phyloP scores from a whole-genome alignment of 35 echinoderm and acorn worm species.

The Ophioderma brevispina region DNA sequence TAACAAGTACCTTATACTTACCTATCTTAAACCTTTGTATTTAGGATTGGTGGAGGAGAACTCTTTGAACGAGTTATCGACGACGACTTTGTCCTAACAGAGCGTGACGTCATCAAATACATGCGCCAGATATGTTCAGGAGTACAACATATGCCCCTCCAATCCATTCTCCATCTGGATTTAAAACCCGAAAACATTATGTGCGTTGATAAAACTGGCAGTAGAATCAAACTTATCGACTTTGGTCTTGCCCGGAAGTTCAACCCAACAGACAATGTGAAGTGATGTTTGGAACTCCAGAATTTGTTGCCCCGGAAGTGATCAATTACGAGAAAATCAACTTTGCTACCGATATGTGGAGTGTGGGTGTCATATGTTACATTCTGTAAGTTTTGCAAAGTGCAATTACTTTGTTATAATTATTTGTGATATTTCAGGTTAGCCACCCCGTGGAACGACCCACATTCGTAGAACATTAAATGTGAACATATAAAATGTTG shows the following conservation, averaged over 20 bases:
- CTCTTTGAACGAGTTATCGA: constrained; percentile 96
- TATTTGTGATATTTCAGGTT: too few relatives aligned
- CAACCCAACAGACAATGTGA: constrained; percentile 57
- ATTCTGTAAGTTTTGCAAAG: constrained; percentile 75
- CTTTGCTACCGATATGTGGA: constrained; percentile 96
- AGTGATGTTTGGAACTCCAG: constrained; percentile 96
- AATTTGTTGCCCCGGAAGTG: constrained; percentile 98
- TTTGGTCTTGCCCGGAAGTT: constrained; percentile 93
- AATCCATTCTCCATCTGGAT: constrained; percentile 88
- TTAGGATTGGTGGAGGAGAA: constrained; percentile 83
- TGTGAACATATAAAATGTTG: too few relatives aligned
- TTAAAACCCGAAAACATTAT: constrained; percentile 99
- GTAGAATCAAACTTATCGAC: constrained; percentile 93
- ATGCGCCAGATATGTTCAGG: constrained; percentile 96
- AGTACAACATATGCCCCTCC: constrained; percentile 87
- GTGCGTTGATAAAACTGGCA: constrained; percentile 77
- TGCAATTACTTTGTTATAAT: too few relatives aligned
- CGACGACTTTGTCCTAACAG: constrained; percentile 87
- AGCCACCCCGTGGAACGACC: too few relatives aligned
- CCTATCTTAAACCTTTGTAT: neutral
- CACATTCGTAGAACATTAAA: neutral
- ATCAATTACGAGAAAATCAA: constrained; percentile 91
- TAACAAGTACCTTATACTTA: too few relatives aligned
- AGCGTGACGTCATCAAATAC: constrained; percentile 93
- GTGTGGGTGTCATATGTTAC: constrained; percentile 98